Base-by-base conservation (phyloP, 92 coral and sea anemone species). In the Montipora capitata region DNA sequence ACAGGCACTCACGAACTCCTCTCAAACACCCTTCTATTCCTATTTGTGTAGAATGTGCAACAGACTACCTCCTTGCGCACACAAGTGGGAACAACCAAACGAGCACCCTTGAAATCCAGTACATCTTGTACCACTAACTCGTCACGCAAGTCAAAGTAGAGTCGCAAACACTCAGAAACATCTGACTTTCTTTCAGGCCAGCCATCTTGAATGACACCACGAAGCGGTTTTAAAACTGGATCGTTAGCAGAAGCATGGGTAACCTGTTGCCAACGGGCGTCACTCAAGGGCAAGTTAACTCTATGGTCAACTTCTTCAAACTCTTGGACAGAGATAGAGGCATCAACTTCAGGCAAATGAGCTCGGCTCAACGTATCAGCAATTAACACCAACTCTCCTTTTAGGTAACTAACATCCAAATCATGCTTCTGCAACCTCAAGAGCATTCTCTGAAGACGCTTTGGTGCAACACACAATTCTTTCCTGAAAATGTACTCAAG, bases 181-280 rank as follows among this genome's bases (percentile, higher is more conserved):
- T 80, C 86, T n/a, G 93, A 63, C 49, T 58, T 76, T 51, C 58
- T 54, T n/a, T 79, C 61, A 2, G 84, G 89, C 89, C 93, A 89
- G n/a, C 93, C 90, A 20, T 44, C 10, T 45, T 45, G 13, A 39
- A 89, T 77, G 39, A 59, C 57, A 74, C 80, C 52, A 87, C 51
- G 51, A 45, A 45, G 51, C 51, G 4, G 51, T 45, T 45, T 45
- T 7, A 45, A 45, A 45, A 45, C 51, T 45, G 51, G 84, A 35
- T 82, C 92, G 75, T 82, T 79, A 18, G 88, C 68, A 5, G 84
- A 82, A 10, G 92, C 88, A 54, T 74, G 78, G 48, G 62, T 56
- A 63, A 89, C 77, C 72, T 89, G 92, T 13, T 88, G 77, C 92
- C 87, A 88, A n/a, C 78, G 91, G 74, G 64, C 80, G 16, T 69